Base-by-base conservation (phyloP, 2,113 vertebrate genomes). In the Centropus unirufus region DNA sequence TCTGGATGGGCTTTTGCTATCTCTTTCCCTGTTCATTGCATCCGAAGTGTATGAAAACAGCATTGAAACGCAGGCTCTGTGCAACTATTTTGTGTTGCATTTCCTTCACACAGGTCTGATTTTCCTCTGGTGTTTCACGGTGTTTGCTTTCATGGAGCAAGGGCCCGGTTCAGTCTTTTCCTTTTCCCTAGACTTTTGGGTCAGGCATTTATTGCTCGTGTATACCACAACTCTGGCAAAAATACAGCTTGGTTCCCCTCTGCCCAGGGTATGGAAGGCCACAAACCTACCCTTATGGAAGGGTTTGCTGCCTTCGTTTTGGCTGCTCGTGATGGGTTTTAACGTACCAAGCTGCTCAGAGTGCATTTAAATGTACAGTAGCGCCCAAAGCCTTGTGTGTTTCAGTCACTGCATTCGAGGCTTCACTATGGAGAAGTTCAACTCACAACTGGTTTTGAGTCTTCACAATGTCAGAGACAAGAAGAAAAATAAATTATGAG, bases 71-170 rank as follows among this genome's bases (percentile, higher is more conserved):
- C 91, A 67, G 68, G 36, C 42, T 54, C 67, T 32, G 77, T 15
- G 77, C 21, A 12, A 8, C 14, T 9, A 0, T 13, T 1, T 4
- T 36, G 36, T 36, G 66, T 30, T 59, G 4, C 0, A 0, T 34
- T 44, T 67, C 68, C 34, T 44, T n/a, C 3, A 2, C 63, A 23
- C 63, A 27, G 44, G 9, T 63, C 75, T 72, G 29, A 27, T 26
- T 20, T 4, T 34, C 39, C n/a, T 62, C 44, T 14, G 85, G 12
- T 17, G 47, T 49, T 49, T 51, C 20, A 11, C 4, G 8, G 27
- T 8, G 2, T 40, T 59, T 34, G 66, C 61, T 54, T 64, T 36
- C 17, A 1, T 20, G 29, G n/a, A 55, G 6, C 2, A 82, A 57
- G 67, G 69, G 13, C 13, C 47, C 39, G 34, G 64, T 57, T 70